Conservation (phyloP, 2,797 vertebrate genomes). For the Salmo trutta region DNA sequence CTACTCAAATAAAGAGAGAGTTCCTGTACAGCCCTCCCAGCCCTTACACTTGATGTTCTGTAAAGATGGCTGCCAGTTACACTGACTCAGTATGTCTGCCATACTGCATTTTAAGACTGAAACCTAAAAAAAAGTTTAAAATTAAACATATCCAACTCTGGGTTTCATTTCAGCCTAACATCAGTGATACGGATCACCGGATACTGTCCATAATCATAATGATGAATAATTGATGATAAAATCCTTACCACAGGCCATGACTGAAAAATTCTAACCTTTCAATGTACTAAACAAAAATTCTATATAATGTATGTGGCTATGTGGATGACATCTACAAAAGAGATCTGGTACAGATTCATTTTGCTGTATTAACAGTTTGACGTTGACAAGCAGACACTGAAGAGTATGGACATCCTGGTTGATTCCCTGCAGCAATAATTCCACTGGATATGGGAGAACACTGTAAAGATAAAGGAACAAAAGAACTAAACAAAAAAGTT, state of each 20-base stretch:
- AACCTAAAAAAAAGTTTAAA: background rate
- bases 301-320: background rate
- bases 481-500: too few species aligned
- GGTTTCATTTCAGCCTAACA: background rate
- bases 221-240: background rate
- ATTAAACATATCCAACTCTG: background rate
- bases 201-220: background rate
- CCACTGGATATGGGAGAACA: too few species aligned
- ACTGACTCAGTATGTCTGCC: background rate
- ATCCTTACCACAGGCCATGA: background rate
- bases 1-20: background rate
- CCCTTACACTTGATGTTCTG: background rate
- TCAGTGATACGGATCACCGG: background rate
- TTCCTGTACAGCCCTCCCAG: background rate
- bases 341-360: too few species aligned
- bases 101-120: background rate
- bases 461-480: too few species aligned
- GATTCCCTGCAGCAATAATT: too few species aligned
- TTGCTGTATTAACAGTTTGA: too few species aligned
- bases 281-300: background rate
- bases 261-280: background rate
- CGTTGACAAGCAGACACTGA: too few species aligned
- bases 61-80: conserved; percentile 12
- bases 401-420: too few species aligned
- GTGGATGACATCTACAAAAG: background rate